Evolutionary conservation across 1,140 invertebrate genomes (phyloP), one percentile per base, ranked within the genome.

Genomic region (Drosophila varians): DNA sequence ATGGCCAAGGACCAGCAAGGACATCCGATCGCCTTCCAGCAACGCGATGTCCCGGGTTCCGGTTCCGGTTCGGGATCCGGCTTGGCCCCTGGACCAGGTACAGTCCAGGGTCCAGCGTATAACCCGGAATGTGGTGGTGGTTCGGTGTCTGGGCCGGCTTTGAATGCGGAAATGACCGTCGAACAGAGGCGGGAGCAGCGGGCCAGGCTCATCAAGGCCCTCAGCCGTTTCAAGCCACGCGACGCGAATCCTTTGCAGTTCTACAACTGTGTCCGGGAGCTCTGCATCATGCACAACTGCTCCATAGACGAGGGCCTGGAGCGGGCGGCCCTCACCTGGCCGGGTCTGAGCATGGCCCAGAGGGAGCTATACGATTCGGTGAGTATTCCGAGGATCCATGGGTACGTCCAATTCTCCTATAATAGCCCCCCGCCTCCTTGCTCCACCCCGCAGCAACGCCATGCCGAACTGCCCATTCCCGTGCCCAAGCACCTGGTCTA

Each of bases 221-320:
- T 87, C 12, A 45, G 69, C 4, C 60, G 56, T 1, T 87, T 87
- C 2, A 38, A 65, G 19, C 82, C 82, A 0, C 38, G 34, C 0
- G 66, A 66, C 11, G 82, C 82, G 21, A 87, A 14, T 48, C 74
- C 83, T 12, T 47, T 68, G 4, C 82, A 87, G 52, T 87, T 88
- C 31, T 87, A 88, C 23, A 87, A 87, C 25, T 87, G 62, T 40
- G 77, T 87, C 5, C 38, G 82, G 0, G 82, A 87, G 21, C 52
- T 64, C 4, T 87, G 82, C 54, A 87, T 87, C 1, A 77, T 87
- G 43, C 77, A 88, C 64, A 82, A 82, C 5, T 87, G 82, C 42
- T 61, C 82, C 61, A 77, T 87, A 14, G 82, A 87, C 11, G 82
- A 88, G 53, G 77, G 83, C 0, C 48, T 87, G 38, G 74, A 71